phyloP scores from a whole-genome alignment of 2,888 invertebrate genomes.

The Mantis religiosa region DNA sequence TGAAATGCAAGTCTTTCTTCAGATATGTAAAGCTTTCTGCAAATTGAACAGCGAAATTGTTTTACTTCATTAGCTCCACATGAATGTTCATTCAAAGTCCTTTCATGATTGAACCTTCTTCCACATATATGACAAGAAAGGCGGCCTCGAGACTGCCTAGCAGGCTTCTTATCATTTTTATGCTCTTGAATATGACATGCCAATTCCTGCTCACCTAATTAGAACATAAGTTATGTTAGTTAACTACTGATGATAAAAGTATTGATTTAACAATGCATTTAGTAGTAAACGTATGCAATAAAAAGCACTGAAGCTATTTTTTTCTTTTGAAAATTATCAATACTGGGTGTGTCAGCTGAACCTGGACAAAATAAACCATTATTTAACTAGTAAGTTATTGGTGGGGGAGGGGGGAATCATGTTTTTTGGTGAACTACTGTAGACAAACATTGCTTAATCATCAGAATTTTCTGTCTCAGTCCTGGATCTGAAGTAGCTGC shows the following conservation, averaged over 20 bases:
- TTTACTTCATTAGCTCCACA: slow-evolving; percentile 17
- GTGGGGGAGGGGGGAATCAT: too few relatives aligned
- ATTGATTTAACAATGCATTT: neutral
- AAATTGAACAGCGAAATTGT: slow-evolving; percentile 16
- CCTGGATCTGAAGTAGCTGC: too few relatives aligned
- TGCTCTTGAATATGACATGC: slow-evolving; percentile 24
- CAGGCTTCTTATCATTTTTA: slow-evolving; percentile 5
- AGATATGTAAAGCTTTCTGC: slow-evolving; percentile 18
- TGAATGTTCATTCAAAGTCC: slow-evolving; percentile 22
- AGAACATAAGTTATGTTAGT: slow-evolving; percentile 9
- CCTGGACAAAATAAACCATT: too few relatives aligned
- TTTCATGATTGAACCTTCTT: slow-evolving; percentile 26
- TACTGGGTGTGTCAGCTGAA: too few relatives aligned
- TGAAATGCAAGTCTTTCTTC: slow-evolving; percentile 25
- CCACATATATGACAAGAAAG: slow-evolving; percentile 22
- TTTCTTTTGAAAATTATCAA: too few relatives aligned
- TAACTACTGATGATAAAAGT: neutral
- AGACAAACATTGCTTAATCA: too few relatives aligned
- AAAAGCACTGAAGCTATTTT: too few relatives aligned
- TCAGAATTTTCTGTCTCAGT: too few relatives aligned
- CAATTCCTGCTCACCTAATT: slow-evolving; percentile 13
- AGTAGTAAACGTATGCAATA: too few relatives aligned
- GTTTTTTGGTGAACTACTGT: too few relatives aligned
- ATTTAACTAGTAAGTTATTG: too few relatives aligned
- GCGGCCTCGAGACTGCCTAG: slow-evolving; percentile 4